Evolutionary conservation across 1,140 invertebrate species (phyloP).

Genomic region (Bombus superbus): DNA sequence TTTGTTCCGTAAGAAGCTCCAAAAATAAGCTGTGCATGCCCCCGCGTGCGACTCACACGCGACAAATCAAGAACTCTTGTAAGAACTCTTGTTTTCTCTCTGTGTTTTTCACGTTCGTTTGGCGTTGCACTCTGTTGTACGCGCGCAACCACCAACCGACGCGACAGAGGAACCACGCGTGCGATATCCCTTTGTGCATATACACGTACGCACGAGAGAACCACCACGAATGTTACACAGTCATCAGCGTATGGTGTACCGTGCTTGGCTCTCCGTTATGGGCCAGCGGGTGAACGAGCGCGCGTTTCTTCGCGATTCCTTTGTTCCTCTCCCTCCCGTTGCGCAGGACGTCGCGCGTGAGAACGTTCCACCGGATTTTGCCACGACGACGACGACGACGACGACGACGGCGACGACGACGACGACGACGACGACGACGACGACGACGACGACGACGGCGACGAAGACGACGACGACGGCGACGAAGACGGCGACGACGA

Average conservation of each 20-base stretch:
- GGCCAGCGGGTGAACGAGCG: constrained; percentile 33
- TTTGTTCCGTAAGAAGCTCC: not conserved
- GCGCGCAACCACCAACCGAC: not conserved
- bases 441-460: not conserved
- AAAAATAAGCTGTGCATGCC: constrained; percentile 5
- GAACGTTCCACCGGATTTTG: constrained; percentile 32
- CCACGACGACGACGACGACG: not conserved
- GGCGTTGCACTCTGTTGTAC: not conserved
- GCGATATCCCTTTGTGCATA: constrained; percentile 3
- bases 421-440: not conserved
- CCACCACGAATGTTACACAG: not conserved
- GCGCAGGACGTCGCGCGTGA: constrained; percentile 38
- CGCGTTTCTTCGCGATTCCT: constrained; percentile 41
- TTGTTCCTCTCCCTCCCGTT: constrained; percentile 31
- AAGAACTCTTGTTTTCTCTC: constrained; percentile 24
- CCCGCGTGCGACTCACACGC: constrained; percentile 9
- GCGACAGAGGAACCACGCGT: not conserved
- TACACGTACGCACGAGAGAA: not conserved
- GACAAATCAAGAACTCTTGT: not conserved
- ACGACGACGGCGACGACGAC: fast-evolving
- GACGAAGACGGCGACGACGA: not conserved
- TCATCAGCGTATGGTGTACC: not conserved
- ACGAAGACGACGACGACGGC: not conserved
- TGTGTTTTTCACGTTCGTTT: not conserved
- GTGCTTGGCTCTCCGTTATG: constrained; percentile 18